Evolutionary conservation across 2,797 vertebrate genomes (phyloP).

Genomic region (Vespertilio murinus): DNA sequence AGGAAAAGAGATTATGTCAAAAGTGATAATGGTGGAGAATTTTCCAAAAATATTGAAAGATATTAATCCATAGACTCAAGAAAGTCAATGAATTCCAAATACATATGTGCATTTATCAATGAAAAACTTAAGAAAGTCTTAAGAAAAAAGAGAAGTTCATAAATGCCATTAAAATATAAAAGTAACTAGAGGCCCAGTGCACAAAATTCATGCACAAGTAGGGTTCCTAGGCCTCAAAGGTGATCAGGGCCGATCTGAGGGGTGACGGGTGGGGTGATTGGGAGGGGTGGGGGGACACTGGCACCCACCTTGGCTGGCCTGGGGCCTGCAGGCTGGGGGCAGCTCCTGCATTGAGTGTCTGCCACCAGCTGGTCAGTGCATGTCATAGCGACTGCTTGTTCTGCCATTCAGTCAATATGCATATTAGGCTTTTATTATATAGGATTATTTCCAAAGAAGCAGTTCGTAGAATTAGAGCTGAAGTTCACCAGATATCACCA

Average conservation of each 20-base stretch:
- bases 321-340: too few species aligned
- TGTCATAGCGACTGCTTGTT: too few species aligned
- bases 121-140: not conserved
- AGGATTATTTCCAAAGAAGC: not conserved
- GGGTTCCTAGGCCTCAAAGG: too few species aligned
- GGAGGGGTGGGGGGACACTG: too few species aligned
- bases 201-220: too few species aligned
- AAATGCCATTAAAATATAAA: not conserved
- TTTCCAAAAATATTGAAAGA: not conserved
- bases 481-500: not conserved
- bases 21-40: not conserved
- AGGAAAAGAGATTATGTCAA: not conserved
- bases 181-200: not conserved
- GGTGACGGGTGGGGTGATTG: fast-evolving
- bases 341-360: too few species aligned
- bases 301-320: too few species aligned
- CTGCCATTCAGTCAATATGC: too few species aligned
- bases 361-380: too few species aligned
- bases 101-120: not conserved
- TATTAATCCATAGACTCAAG: not conserved
- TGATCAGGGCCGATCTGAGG: too few species aligned
- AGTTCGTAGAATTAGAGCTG: not conserved
- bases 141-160: not conserved
- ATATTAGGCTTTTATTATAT: too few species aligned
- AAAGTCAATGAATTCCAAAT: not conserved